Base-by-base conservation (phyloP, 2,888 invertebrate species). In the Torymus aiolomorphi region DNA sequence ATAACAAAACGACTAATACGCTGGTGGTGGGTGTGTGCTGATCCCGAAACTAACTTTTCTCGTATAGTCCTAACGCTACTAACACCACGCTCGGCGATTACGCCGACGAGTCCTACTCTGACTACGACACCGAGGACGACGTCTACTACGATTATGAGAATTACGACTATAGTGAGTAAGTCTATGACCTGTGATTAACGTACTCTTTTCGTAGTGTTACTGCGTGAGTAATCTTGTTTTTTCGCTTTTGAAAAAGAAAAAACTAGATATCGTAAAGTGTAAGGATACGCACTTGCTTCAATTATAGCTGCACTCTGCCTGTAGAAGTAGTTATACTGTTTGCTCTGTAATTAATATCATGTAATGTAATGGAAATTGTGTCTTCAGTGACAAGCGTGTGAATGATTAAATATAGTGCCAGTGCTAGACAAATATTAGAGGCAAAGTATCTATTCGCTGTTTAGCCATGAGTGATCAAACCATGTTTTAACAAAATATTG, bases 121-220 rank as follows among this genome's bases (percentile, higher is more conserved):
- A 89, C 83, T 89, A 89, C 85, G 89, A 89, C 84, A 87, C 87
- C 83, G 89, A 89, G 84, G 90, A 89, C 83, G 88, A 89, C 61
- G 80, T 85, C 84, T 88, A 89, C 86, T 87, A 89, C 84, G 89
- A 89, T 66, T 89, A 89, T 86, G 88, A 89, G 83, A 88, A 84
- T 88, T 88, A 89, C 86, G 87, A 89, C 86, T 88, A 89, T 79
- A 86, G 86, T 83, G 89, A 89, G 89, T 90, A 88, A 90, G 90
- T 90, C 74, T 71, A 42, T 70, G 70, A 69, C 74, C 5, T 42
- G 42, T 42, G 42, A 42, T 42, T 42, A 42, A 8, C 42, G 8
- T 10, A 42, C 31, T 42, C 1, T 42, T 42, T 5, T 42, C 42
- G 42, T 42, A 42, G 1, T 8, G 42, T 10, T 42, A 8, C 42